Conservation (phyloP, 2,797 vertebrate genomes). For the Pipistrellus nathusii region DNA sequence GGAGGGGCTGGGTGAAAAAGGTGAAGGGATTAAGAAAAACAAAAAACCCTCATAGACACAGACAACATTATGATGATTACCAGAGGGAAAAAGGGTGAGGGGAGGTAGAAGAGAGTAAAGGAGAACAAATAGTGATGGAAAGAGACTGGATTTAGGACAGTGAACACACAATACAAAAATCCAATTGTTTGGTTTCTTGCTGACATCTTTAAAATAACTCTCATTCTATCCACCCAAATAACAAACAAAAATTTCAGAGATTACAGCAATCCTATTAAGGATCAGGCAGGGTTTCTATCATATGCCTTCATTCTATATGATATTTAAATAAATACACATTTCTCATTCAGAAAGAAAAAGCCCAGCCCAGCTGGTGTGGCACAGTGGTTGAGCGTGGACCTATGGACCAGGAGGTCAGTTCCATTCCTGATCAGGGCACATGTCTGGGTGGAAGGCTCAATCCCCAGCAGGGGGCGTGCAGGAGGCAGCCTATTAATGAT, state of each 20-base stretch:
- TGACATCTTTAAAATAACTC: slow-evolving; percentile 46
- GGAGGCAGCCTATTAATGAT: no score
- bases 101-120: neutral
- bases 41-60: neutral
- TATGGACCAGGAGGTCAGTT: no score
- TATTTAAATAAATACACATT: slow-evolving; percentile 27
- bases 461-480: no score
- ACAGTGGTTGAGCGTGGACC: no score
- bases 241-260: slow-evolving; percentile 42
- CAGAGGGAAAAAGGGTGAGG: neutral
- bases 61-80: neutral
- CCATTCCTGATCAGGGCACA: no score
- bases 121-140: neutral
- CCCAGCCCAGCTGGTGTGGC: no score
- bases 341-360: neutral
- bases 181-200: slow-evolving; percentile 51
- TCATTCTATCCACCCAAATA: slow-evolving; percentile 14
- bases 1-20: neutral
- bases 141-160: no score
- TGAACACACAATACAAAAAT: neutral
- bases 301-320: neutral
- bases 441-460: no score
- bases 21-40: neutral
- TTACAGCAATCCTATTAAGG: neutral
- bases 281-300: slow-evolving; percentile 19